Base-by-base conservation (phyloP, 2,797 vertebrate species). In the Acridotheres tristis region DNA sequence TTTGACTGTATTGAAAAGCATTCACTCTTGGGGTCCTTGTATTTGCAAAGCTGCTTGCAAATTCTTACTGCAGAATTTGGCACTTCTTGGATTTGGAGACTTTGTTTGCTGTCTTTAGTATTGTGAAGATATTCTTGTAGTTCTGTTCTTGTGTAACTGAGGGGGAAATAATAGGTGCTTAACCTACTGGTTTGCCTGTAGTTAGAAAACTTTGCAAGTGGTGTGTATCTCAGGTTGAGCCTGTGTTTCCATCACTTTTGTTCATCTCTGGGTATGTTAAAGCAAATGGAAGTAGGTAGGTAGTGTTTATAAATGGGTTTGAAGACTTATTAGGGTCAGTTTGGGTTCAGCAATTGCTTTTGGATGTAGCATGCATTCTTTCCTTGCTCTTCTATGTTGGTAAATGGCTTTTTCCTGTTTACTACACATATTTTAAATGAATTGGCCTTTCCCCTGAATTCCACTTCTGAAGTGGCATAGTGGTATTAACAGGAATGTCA, bases 181-280 rank as follows among this genome's bases (percentile, higher is more conserved):
- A 62, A 75, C 23, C 59, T n/a, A 1, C n/a, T 32, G 43, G 6
- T 75, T 48, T 87, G 68, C 34, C 53, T 76, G 21, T 26, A 59
- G 27, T 23, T 40, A 40, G n/a, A 34, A 78, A 65, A 21, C 34
- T 26, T 88, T 72, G 78, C 38, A 66, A 42, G 13, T 54, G 38
- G 10, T 63, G 1, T 47, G 0, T 58, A 7, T 85, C 12, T 89
- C 0, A 0, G 23, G 16, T 63, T 7, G 1, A 21, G 38, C 51
- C 27, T 62, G 38, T 47, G 13, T 62, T 90, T 58, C 58, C 47
- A 50, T 1, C 58, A 32, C 26, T 67, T 67, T 21, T 58, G 27
- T 74, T 69, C 3, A 25, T 72, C 38, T 79, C n/a, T 43, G 38
- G 29, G 7, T 53, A 16, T 59, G 26, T 48, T 89, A 80, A 66